phyloP scores from a whole-genome alignment of 2,888 invertebrate species.

The Horisme vitalbata region DNA sequence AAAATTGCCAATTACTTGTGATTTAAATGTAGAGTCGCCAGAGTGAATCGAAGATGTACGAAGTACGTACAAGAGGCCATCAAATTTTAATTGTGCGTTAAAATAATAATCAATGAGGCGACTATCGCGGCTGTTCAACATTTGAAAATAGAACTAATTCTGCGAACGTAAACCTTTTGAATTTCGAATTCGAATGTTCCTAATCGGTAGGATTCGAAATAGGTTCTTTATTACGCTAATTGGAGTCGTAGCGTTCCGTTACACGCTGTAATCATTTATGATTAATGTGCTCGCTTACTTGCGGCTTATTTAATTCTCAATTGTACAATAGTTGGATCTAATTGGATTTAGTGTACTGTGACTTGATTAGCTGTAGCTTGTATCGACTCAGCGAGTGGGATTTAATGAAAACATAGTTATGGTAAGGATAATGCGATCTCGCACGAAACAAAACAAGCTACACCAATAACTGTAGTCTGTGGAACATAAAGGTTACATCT shows the following conservation, averaged over 20 bases:
- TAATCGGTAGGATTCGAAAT: constrained; percentile 20
- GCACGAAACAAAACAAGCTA: too few relatives aligned
- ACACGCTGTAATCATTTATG: constrained; percentile 60
- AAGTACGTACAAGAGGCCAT: constrained; percentile 71
- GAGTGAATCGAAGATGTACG: constrained; percentile 71
- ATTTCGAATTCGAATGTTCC: constrained; percentile 29
- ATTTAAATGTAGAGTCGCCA: constrained; percentile 31
- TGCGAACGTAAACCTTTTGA: constrained; percentile 41
- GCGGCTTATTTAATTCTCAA: constrained; percentile 53
- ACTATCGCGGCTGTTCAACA: constrained; percentile 55
- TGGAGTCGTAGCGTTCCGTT: constrained; percentile 46
- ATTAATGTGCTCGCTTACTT: constrained; percentile 64
- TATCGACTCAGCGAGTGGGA: constrained; percentile 18
- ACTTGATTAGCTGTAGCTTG: constrained; percentile 35
- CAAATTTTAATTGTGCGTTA: constrained; percentile 82
- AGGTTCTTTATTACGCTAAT: constrained; percentile 47
- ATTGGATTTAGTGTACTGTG: constrained; percentile 55
- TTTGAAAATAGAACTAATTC: constrained; percentile 67
- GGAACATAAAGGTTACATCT: too few relatives aligned
- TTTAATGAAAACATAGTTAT: constrained; percentile 10
- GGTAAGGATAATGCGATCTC: constrained; percentile 2
- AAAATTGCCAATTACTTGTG: constrained; percentile 31
- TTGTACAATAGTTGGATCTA: constrained; percentile 56
- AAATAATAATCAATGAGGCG: constrained; percentile 82
- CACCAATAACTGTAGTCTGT: too few relatives aligned